phyloP scores from a whole-genome alignment of 2,797 vertebrate species.

The Onychomys torridus region DNA sequence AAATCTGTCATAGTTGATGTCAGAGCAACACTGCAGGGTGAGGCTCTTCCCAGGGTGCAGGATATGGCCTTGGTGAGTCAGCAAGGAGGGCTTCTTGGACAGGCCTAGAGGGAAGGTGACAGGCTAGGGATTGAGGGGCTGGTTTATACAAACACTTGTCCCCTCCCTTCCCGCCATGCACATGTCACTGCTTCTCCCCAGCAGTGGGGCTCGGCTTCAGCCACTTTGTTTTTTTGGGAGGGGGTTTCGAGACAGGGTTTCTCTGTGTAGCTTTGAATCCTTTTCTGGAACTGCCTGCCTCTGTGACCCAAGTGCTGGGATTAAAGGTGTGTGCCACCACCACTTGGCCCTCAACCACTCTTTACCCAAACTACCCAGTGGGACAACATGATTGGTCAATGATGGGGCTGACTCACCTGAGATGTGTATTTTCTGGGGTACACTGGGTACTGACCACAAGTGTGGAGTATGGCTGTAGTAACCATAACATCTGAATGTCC shows the following conservation, averaged over 20 bases:
- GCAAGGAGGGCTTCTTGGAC: background rate
- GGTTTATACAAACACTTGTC: rapidly evolving
- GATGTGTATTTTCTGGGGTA: background rate
- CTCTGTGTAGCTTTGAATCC: too few relatives aligned
- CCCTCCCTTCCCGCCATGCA: background rate
- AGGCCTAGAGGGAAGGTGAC: background rate
- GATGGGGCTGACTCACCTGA: background rate
- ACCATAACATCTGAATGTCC: background rate
- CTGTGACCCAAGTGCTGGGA: too few relatives aligned
- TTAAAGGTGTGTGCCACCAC: too few relatives aligned
- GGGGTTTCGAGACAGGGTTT: too few relatives aligned
- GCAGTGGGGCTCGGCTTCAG: background rate
- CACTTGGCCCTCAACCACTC: rapidly evolving
- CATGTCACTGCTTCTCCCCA: background rate
- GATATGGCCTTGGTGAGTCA: background rate
- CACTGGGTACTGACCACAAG: background rate
- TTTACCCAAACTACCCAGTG: too few relatives aligned
- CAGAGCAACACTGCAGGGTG: background rate
- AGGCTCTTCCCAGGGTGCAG: background rate
- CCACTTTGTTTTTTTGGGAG: too few relatives aligned
- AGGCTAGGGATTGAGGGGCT: rapidly evolving
- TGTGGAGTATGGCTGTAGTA: background rate
- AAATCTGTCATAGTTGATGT: background rate
- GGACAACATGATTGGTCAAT: background rate
- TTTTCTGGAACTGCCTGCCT: too few relatives aligned